Evolutionary conservation across 2,797 vertebrate genomes (phyloP).

Genomic region (Xenentodon cancila): DNA sequence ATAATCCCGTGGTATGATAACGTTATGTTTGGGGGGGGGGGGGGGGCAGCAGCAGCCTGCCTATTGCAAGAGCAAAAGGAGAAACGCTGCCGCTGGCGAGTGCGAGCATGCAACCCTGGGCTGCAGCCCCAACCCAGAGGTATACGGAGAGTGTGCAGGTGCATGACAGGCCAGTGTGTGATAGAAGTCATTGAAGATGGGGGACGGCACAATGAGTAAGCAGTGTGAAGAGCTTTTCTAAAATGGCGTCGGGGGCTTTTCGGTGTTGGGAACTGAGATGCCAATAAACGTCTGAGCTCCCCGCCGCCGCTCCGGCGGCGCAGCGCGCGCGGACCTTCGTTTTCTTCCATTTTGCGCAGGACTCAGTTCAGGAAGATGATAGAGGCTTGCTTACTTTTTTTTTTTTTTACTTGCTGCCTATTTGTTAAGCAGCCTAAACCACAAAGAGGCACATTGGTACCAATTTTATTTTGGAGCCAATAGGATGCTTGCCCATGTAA

Average conservation of each 20-base stretch:
- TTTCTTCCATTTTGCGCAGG: not conserved
- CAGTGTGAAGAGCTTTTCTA: constrained; percentile 86
- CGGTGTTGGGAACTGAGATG: constrained; percentile 83
- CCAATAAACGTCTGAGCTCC: constrained; percentile 69
- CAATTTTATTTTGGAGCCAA: too few relatives aligned
- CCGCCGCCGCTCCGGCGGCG: constrained; percentile 8
- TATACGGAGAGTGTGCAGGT: constrained; percentile 70
- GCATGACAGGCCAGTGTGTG: constrained; percentile 76
- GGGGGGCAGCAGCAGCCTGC: constrained; percentile 27
- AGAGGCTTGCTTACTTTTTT: not conserved
- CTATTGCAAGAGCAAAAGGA: constrained; percentile 15
- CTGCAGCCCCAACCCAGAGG: constrained; percentile 51
- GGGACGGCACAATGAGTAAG: constrained; percentile 84
- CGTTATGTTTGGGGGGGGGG: constrained; percentile 22
- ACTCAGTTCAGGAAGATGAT: constrained; percentile 3
- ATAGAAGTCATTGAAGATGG: constrained; percentile 82
- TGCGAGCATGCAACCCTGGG: constrained; percentile 21
- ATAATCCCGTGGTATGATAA: constrained; percentile 38
- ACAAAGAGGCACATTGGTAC: too few relatives aligned
- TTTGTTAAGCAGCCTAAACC: too few relatives aligned
- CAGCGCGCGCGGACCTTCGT: constrained; percentile 1
- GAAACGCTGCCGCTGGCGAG: constrained; percentile 17
- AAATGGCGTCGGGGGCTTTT: constrained; percentile 90
- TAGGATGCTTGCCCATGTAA: too few relatives aligned
- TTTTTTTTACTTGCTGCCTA: too few relatives aligned